These are phyloP conservation scores for Telmatherina bonti DNA, from an alignment of 2,797 vertebrate species.

Conservation along the genomic window DNA sequence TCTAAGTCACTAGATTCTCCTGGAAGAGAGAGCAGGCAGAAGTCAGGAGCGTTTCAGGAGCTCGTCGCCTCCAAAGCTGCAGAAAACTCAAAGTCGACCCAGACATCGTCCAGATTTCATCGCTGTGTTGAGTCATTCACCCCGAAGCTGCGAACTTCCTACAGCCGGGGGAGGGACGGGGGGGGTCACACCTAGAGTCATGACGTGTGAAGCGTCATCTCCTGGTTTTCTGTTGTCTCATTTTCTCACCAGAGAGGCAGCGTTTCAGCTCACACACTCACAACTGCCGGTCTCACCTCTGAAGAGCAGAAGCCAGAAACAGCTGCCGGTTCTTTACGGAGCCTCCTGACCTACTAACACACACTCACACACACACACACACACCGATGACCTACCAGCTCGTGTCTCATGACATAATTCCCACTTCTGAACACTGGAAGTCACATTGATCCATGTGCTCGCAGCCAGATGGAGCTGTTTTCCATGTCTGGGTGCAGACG, in stretches of 20 bases:
- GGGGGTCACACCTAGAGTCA: conserved; percentile 61
- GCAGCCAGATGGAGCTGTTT: conserved; percentile 82
- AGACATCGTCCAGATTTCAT: too few species aligned
- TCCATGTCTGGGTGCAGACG: conserved; percentile 49
- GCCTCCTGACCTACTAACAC: conserved; percentile 46
- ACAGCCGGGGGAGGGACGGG: conserved; percentile 50
- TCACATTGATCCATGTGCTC: conserved; percentile 7
- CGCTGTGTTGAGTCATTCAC: too few species aligned
- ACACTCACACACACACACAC: too few species aligned
- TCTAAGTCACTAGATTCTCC: conserved; percentile 97
- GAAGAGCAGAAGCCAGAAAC: conserved; percentile 47
- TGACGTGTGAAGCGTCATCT: conserved; percentile 51
- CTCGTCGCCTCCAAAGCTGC: background rate
- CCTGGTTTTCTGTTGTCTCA: conserved; percentile 67
- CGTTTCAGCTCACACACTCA: conserved; percentile 43
- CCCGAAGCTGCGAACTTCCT: conserved; percentile 25
- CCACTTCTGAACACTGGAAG: too few species aligned
- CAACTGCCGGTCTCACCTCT: conserved; percentile 60
- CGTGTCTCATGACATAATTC: background rate
- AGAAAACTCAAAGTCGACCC: too few species aligned
- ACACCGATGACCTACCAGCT: background rate
- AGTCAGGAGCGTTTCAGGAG: background rate
- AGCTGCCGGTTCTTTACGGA: conserved; percentile 20
- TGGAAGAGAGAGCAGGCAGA: conserved; percentile 50
- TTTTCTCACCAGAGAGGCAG: conserved; percentile 67